Evolutionary conservation across 1,140 invertebrate species (phyloP).

Genomic region (Ephestia elutella): DNA sequence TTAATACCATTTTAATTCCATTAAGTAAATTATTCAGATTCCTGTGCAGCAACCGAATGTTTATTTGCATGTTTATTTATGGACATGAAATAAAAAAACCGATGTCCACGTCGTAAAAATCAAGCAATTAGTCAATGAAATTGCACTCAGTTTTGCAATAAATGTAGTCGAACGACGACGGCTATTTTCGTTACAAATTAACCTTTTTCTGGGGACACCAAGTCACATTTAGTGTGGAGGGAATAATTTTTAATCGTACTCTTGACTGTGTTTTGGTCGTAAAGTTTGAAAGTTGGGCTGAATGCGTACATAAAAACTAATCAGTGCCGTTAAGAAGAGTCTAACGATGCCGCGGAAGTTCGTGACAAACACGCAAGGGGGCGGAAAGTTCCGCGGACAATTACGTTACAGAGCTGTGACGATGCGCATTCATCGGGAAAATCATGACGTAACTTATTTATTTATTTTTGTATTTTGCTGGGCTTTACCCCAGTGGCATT

Average conservation of each 20-base stretch:
- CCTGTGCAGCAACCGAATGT: too few species aligned
- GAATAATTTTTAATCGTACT: slow-evolving; percentile 20
- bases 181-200: slow-evolving; percentile 6
- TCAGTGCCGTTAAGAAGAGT: slow-evolving; percentile 39
- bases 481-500: too few species aligned
- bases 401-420: slow-evolving; percentile 43
- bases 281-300: slow-evolving; percentile 32
- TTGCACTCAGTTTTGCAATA: not conserved
- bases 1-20: too few species aligned
- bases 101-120: not conserved
- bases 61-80: too few species aligned
- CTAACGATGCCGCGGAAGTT: slow-evolving; percentile 44
- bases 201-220: not conserved
- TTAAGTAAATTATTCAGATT: too few species aligned
- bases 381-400: slow-evolving; percentile 29
- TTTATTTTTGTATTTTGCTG: too few species aligned
- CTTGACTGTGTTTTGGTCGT: slow-evolving; percentile 26
- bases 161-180: not conserved
- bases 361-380: slow-evolving; percentile 44
- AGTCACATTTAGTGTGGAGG: not conserved
- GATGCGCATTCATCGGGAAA: slow-evolving; percentile 13
- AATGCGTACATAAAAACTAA: slow-evolving; percentile 50
- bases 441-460: not conserved
- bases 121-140: not conserved
- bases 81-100: too few species aligned